Conservation (phyloP, 2,113 vertebrate species). For the Triplophysa siluroides region DNA sequence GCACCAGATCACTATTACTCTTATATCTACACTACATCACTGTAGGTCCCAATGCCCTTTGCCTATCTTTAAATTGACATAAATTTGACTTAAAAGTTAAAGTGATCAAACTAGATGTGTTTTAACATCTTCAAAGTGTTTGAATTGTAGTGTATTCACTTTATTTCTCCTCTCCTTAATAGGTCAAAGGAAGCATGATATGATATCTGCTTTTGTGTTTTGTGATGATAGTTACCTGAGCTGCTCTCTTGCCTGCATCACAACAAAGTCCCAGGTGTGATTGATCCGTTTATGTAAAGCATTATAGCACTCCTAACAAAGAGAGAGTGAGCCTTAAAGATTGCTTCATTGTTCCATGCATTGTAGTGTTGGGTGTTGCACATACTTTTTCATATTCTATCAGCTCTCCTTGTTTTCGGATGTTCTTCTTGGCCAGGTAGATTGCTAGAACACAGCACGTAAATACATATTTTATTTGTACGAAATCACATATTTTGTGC, state of each 20-base stretch:
- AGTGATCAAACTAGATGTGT: no score
- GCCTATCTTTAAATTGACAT: no score
- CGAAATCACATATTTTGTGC: no score
- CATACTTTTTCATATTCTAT: constrained; percentile 89
- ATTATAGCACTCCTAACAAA: constrained; percentile 83
- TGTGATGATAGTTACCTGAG: constrained; percentile 78
- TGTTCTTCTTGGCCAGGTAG: constrained; percentile 94
- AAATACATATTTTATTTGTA: background rate
- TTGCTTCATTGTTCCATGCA: background rate
- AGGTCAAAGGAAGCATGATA: background rate
- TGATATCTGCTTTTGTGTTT: background rate
- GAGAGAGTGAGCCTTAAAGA: background rate
- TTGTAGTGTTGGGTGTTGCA: background rate
- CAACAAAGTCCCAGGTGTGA: constrained; percentile 94
- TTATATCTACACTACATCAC: no score
- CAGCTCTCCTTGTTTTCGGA: constrained; percentile 86
- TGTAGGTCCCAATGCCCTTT: no score
- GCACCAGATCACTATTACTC: no score
- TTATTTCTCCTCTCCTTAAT: background rate
- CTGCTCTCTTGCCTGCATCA: constrained; percentile 95
- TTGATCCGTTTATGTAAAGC: constrained; percentile 87
- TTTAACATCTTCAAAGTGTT: no score
- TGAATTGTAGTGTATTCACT: no score
- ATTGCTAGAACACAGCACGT: constrained; percentile 71
- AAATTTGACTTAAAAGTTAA: background rate